phyloP scores from a whole-genome alignment of 2,888 invertebrate species.

The Augiades crinisus region DNA sequence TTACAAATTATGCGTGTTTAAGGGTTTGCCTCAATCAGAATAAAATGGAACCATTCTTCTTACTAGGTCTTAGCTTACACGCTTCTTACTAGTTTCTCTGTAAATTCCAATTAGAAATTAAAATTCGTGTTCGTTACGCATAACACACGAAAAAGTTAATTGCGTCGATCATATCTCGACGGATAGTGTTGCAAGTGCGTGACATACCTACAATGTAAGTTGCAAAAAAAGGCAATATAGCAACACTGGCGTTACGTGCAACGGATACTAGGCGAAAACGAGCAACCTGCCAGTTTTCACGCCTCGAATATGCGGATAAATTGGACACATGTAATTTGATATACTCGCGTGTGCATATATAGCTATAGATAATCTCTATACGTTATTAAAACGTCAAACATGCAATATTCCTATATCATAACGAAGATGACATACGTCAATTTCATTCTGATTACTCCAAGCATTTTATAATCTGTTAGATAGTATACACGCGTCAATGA shows the following conservation, averaged over 20 bases:
- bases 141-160: not conserved
- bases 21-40: too few species aligned
- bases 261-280: conserved; percentile 8
- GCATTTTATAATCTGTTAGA: too few species aligned
- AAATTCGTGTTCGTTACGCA: conserved; percentile 3
- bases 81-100: too few species aligned
- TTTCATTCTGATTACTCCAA: too few species aligned
- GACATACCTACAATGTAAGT: not conserved
- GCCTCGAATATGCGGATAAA: conserved; percentile 6
- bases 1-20: too few species aligned
- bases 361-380: conserved; percentile 3
- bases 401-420: too few species aligned
- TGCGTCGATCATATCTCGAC: conserved; percentile 1
- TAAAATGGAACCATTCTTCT: too few species aligned
- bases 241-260: conserved; percentile 7
- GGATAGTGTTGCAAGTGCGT: conserved; percentile 18
- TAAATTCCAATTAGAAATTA: not conserved
- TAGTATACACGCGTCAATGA: too few species aligned
- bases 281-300: conserved; percentile 11
- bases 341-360: conserved; percentile 7
- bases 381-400: too few species aligned
- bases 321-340: conserved; percentile 13
- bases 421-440: too few species aligned
- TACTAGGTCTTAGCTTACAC: too few species aligned
- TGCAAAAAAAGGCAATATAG: conserved; percentile 4